Evolutionary conservation across 2,113 vertebrate genomes (phyloP), one percentile per base, ranked within the genome.

Genomic region (Zeus faber): DNA sequence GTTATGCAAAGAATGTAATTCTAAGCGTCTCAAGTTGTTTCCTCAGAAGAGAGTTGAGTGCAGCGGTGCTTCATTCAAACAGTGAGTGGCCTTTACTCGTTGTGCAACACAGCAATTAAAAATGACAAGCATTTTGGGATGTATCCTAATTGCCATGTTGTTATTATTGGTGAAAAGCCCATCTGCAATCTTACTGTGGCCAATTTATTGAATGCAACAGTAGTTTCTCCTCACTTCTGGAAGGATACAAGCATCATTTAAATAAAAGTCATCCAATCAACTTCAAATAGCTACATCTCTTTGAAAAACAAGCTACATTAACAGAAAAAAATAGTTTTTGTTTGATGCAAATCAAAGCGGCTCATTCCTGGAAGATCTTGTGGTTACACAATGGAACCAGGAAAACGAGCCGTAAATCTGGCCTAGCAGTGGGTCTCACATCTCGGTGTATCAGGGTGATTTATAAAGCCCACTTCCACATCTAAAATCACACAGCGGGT

Each of bases 91-190:
- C 25, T 27, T 50, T 35, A 26, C 50, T 65, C 43, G 43, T 24
- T 58, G 25, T 31, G 25, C 40, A 17, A 58, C 22, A 33, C 14
- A 31, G 40, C 57, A 41, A 65, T 74, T 66, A 55, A 62, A 70
- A 73, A 48, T 49, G 20, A 56, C 64, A 26, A 50, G 54, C 9
- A 57, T 54, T 65, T 77, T 49, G 56, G 39, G 54, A 72, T 49
- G 41, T 29, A 26, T 39, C 20, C 47, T 70, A 67, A 66, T 72
- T 69, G 56, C 18, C 31, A 31, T 59, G 46, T 59, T 60, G 55
- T 74, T 74, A 55, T 59, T 74, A 60, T 57, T 41, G 23, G 41
- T 22, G 9, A 47, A 60, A 62, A 49, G 27, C 13, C 55, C 50
- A 60, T 63, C 60, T 77, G 49, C 9, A 51, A 24, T 56, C 46